phyloP scores from a whole-genome alignment of 2,797 vertebrate species.

The Hypotaenidia okinawae region DNA sequence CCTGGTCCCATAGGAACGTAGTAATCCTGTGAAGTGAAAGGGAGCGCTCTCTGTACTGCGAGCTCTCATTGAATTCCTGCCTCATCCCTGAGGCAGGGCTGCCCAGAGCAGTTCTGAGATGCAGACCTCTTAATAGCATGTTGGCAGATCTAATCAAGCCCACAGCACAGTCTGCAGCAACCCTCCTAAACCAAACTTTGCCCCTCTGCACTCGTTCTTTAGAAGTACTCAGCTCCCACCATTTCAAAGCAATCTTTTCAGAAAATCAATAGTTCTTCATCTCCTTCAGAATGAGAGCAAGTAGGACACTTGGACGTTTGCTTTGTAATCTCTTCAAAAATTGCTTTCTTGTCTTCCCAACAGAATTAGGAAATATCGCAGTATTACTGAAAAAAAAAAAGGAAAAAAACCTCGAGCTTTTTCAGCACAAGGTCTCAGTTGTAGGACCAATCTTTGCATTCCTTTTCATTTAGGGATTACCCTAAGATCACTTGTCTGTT shows the following conservation, averaged over 20 bases:
- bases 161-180: constrained; percentile 3
- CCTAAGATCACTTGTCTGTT: constrained; percentile 23
- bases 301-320: constrained; percentile 66
- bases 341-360: constrained; percentile 70
- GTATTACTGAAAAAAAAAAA: not conserved
- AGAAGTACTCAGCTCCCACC: constrained; percentile 60
- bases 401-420: not conserved
- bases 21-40: not conserved
- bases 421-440: not conserved
- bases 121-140: constrained; percentile 50
- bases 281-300: constrained; percentile 67
- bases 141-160: constrained; percentile 66
- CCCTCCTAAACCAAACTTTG: constrained; percentile 47
- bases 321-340: constrained; percentile 72
- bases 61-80: constrained; percentile 27
- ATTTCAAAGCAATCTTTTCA: constrained; percentile 73
- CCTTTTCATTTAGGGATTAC: constrained; percentile 54
- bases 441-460: constrained; percentile 21
- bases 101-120: constrained; percentile 5
- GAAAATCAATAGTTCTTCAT: constrained; percentile 74
- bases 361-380: constrained; percentile 67
- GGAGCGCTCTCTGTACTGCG: not conserved
- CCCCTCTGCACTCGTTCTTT: constrained; percentile 47
- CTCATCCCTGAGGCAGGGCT: not conserved
- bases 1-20: not conserved